A percentile compares a stretch with the other conserved stretches of the same genome.
phyloP scores from a whole-genome alignment of 2,113 vertebrate genomes.

The Xiphophorus maculatus region DNA sequence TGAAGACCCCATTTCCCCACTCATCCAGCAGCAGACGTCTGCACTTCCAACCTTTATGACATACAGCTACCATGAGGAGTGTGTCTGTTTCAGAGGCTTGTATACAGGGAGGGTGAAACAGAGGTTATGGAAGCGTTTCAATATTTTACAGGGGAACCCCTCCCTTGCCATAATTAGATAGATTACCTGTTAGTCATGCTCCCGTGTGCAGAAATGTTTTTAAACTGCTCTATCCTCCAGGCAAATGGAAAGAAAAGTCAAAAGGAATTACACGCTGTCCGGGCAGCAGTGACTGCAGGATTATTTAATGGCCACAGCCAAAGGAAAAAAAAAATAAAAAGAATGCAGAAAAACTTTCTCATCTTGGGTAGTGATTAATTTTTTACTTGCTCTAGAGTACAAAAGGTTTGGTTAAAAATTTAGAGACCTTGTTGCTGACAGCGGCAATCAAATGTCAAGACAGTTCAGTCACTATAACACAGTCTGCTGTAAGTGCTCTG shows the following conservation, averaged over 20 bases:
- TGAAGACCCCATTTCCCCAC: slow-evolving; percentile 3
- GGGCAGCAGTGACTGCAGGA: slow-evolving; percentile 82
- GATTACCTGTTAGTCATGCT: slow-evolving; percentile 97
- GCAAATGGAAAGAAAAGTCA: slow-evolving; percentile 93
- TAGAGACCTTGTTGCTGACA: slow-evolving; percentile 74
- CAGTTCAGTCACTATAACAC: slow-evolving; percentile 56
- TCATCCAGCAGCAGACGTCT: slow-evolving; percentile 73
- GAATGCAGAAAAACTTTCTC: slow-evolving; percentile 66
- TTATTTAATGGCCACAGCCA: slow-evolving; percentile 75
- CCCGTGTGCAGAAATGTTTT: slow-evolving; percentile 87
- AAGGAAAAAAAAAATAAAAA: slow-evolving; percentile 43
- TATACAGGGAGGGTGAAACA: slow-evolving; percentile 89
- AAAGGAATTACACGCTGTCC: slow-evolving; percentile 89
- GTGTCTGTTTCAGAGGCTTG: slow-evolving; percentile 83
- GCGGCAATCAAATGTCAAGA: slow-evolving; percentile 79
- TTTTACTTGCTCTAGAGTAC: slow-evolving; percentile 85
- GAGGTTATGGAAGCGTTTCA: slow-evolving; percentile 92
- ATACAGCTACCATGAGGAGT: slow-evolving; percentile 84
- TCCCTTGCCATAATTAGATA: slow-evolving; percentile 95
- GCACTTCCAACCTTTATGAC: slow-evolving; percentile 84
- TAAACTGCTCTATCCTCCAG: slow-evolving; percentile 88
- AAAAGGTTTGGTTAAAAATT: slow-evolving; percentile 88
- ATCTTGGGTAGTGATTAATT: slow-evolving; percentile 82
- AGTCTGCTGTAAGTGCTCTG: slow-evolving; percentile 24
- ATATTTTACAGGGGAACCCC: slow-evolving; percentile 92